A percentile compares a stretch with the other conserved stretches of the same genome.
Conservation (phyloP, 2,113 vertebrate genomes). For the Scopus umbretta region DNA sequence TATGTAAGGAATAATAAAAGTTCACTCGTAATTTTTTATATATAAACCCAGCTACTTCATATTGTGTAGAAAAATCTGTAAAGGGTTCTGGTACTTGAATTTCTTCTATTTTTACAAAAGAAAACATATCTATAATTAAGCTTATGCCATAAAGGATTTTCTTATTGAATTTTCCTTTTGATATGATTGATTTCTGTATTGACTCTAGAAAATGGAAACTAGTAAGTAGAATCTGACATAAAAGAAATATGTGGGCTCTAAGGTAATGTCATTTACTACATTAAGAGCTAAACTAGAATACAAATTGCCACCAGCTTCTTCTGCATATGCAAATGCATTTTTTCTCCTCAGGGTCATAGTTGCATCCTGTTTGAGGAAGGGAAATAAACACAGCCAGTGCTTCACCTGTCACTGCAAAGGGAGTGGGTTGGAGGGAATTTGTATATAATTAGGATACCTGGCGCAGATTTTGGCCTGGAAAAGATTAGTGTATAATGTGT, state of each 20-base stretch:
- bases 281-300: slow-evolving; percentile 39
- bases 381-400: slow-evolving; percentile 22
- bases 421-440: slow-evolving; percentile 10
- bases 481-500: neutral
- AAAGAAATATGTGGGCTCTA: slow-evolving; percentile 57
- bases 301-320: slow-evolving; percentile 37
- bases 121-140: slow-evolving; percentile 63
- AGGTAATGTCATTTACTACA: slow-evolving; percentile 44
- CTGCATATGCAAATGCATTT: slow-evolving; percentile 22
- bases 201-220: slow-evolving; percentile 66
- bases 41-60: slow-evolving; percentile 25
- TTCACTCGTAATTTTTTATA: neutral
- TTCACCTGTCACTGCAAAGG: slow-evolving; percentile 20
- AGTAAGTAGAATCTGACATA: slow-evolving; percentile 54
- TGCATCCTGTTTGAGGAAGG: slow-evolving; percentile 28
- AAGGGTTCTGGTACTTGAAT: slow-evolving; percentile 9
- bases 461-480: slow-evolving; percentile 9
- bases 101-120: slow-evolving; percentile 53
- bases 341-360: neutral
- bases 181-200: slow-evolving; percentile 69
- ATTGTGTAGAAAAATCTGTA: slow-evolving; percentile 4
- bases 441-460: slow-evolving; percentile 5
- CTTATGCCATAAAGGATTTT: slow-evolving; percentile 60
- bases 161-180: slow-evolving; percentile 65
- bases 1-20: slow-evolving; percentile 47